Evolutionary conservation across 2,888 invertebrate genomes (phyloP), one percentile per base, ranked within the genome.

Genomic region (Chloroclysta siterata): DNA sequence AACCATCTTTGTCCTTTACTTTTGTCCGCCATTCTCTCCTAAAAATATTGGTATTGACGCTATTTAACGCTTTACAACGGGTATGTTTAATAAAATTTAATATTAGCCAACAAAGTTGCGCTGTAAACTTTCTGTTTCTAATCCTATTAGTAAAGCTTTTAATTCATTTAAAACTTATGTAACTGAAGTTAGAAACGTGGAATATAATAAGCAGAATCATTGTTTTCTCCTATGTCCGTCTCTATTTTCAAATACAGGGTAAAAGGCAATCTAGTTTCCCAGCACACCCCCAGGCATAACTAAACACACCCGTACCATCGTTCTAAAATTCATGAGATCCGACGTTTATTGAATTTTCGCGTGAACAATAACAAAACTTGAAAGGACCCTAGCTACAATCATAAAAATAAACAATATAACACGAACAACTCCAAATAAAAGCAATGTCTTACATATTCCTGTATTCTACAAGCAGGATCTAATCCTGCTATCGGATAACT

Each of bases 311-410:
- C 57, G 62, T 53, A 42, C 52, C 47, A 62, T 57, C 51, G 56
- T 54, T 65, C 54, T 54, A 61, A 65, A 66, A 60, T 66, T 66
- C 66, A 66, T 62, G 56, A 62, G 56, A 42, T 56, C 62, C 48
- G 39, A 63, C 55, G 54, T 58, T 63, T 63, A 66, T 63, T 66
- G 62, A 63, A 63, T 66, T 61, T 66, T 63, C 55, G 56, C 56
- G 56, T 60, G 58, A 66, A 66, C 66, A 66, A 66, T 62, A 66
- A 66, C 65, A 56, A 55, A 63, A 66, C 60, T 50, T 58, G 60
- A 65, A 61, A 56, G 66, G 66, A 53, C 41, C 44, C 50, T 54
- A 58, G 58, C 46, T 58, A 53, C 53, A 57, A 53, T 48, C 48
- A 63, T 57, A 63, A 52, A 62, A 66, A 56, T 46, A 59, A 53